Percentiles rank a stretch among this genome's conserved stretches.
These are phyloP conservation scores for Oenanthe oenanthe DNA, from an alignment of 2,113 vertebrate species.

Conservation along the genomic window DNA sequence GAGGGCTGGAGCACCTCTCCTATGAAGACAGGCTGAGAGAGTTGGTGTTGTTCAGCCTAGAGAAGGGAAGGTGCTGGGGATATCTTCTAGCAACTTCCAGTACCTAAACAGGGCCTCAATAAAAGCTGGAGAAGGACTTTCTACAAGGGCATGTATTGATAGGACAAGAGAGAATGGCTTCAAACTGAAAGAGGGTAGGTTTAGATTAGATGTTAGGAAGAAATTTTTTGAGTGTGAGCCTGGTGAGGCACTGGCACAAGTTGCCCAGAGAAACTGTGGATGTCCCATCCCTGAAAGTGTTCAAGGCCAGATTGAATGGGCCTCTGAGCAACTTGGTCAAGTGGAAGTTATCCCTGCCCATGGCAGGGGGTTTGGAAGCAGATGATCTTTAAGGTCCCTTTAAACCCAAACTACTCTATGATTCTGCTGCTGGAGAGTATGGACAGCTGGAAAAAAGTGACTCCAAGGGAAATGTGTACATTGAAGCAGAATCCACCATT, in stretches of 20 bases:
- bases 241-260: background rate
- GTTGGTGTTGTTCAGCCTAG: background rate
- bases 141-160: background rate
- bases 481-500: background rate
- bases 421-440: background rate
- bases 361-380: background rate
- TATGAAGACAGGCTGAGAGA: background rate
- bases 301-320: background rate
- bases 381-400: background rate
- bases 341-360: background rate
- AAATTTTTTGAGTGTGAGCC: rapidly evolving
- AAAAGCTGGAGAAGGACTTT: background rate
- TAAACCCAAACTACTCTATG: background rate
- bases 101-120: background rate
- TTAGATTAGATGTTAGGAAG: background rate
- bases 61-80: background rate
- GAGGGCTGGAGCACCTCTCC: background rate
- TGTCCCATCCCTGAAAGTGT: background rate
- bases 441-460: background rate
- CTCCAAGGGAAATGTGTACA: background rate
- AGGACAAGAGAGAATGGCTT: background rate
- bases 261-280: background rate
- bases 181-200: background rate
- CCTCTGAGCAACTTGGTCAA: background rate
- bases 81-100: background rate